Base-by-base conservation (phyloP, 2,888 invertebrate genomes). In the Clanis bilineata region DNA sequence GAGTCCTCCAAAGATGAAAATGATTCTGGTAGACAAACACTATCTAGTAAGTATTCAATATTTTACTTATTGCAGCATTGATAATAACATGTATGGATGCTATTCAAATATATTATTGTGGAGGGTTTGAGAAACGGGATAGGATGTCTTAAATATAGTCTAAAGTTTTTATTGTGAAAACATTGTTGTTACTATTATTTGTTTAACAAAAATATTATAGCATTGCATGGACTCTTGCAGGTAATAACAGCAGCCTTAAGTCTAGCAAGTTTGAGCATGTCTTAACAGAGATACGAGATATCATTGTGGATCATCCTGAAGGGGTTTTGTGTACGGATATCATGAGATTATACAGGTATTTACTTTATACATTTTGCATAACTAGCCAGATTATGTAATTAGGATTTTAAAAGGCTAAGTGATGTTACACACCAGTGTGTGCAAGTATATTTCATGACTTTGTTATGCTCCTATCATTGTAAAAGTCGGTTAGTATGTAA, bases 281-380 rank as follows among this genome's bases (percentile, higher is more conserved):
- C 18, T 79, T 82, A 58, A 22, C 54, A 1, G 84, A 89, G 62
- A 70, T 90, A 15, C 59, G 64, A 28, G 72, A 73, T 15, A 63
- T 93, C 23, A 82, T 93, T 4, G 51, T 59, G 0, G 76, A 82
- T 22, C 76, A 84, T 54, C 81, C 86, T 0, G 79, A 87, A 0
- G 93, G 93, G 1, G 80, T 94, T 10, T 89, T 88, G 87, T 90
- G 90, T 67, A 80, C 85, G 0, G 88, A 92, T 44, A 74, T 94
- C 3, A 79, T 90, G 6, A 69, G 76, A 12, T 62, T 86, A 2
- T 93, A 93, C 73, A 85, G 83, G 93, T 93, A 36, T 0, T 12
- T 10, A 22, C n/a, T 18, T 47, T n/a, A 43, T 32, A 21, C 6
- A n/a, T n/a, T 15, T 55, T 43, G 3, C 7, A 18, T 43, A 21